Evolutionary conservation across 1,140 invertebrate species (phyloP).

Genomic region (Frieseomelitta varia): DNA sequence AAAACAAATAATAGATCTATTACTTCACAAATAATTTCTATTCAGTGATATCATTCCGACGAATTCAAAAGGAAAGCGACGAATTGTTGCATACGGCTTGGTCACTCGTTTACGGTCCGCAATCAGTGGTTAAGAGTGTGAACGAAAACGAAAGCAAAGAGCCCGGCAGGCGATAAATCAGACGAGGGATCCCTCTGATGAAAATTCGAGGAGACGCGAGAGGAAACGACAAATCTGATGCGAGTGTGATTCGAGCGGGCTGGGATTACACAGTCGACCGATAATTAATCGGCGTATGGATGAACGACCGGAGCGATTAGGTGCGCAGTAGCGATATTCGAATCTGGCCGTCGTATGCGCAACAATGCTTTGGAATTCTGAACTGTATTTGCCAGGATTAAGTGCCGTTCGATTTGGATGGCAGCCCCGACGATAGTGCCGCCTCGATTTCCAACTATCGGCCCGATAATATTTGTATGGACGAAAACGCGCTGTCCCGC

Average conservation of each 20-base stretch:
- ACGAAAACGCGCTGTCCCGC: not conserved
- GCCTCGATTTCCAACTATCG: slow-evolving; percentile 52
- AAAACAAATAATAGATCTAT: too few relatives aligned
- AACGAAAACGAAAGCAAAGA: too few relatives aligned
- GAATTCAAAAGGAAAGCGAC: too few relatives aligned
- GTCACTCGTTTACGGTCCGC: too few relatives aligned
- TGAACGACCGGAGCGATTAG: slow-evolving; percentile 64
- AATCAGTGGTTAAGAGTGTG: too few relatives aligned
- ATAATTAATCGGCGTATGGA: slow-evolving; percentile 68
- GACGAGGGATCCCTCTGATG: not conserved
- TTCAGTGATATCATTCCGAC: too few relatives aligned
- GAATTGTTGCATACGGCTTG: too few relatives aligned
- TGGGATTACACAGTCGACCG: slow-evolving; percentile 62
- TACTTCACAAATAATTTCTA: too few relatives aligned
- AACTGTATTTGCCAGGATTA: slow-evolving; percentile 68
- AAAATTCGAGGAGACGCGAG: slow-evolving; percentile 8
- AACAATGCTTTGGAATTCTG: slow-evolving; percentile 71
- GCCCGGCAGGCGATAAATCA: too few relatives aligned
- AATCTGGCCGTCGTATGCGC: slow-evolving; percentile 62
- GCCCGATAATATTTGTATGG: slow-evolving; percentile 55
- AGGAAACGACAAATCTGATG: not conserved
- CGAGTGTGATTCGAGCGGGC: slow-evolving; percentile 17
- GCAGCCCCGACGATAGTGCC: slow-evolving; percentile 47
- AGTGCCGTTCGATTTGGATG: slow-evolving; percentile 57
- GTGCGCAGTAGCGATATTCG: slow-evolving; percentile 58